Conservation (phyloP, 2,888 invertebrate species). For the Linnaemya vulpina region DNA sequence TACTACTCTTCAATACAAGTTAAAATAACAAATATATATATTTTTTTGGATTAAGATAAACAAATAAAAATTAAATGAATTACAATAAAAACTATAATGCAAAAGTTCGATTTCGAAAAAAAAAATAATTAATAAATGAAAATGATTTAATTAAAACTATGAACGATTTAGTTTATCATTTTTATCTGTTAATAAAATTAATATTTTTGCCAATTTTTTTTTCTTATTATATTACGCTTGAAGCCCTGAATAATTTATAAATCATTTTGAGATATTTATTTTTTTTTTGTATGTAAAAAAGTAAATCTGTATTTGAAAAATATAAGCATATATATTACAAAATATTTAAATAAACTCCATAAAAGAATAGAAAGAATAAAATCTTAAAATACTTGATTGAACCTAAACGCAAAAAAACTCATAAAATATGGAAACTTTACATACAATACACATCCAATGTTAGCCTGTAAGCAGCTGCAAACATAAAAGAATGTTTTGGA, state of each 20-base stretch:
- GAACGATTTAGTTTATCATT: slow-evolving; percentile 54
- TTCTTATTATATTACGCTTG: slow-evolving; percentile 49
- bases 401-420: slow-evolving; percentile 52
- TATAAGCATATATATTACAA: slow-evolving; percentile 30
- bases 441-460: slow-evolving; percentile 52
- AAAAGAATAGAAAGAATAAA: slow-evolving; percentile 39
- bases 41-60: slow-evolving; percentile 73
- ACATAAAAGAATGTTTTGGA: slow-evolving; percentile 67
- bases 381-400: slow-evolving; percentile 39
- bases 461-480: slow-evolving; percentile 72
- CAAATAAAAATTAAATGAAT: slow-evolving; percentile 57
- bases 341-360: slow-evolving; percentile 18
- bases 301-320: slow-evolving; percentile 32
- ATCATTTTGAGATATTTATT: slow-evolving; percentile 46
- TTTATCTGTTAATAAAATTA: slow-evolving; percentile 32
- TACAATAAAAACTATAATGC: slow-evolving; percentile 56
- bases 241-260: slow-evolving; percentile 54
- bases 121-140: slow-evolving; percentile 54
- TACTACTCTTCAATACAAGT: slow-evolving; percentile 62
- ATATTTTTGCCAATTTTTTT: slow-evolving; percentile 44
- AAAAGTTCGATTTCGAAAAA: slow-evolving; percentile 47
- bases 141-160: slow-evolving; percentile 46
- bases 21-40: slow-evolving; percentile 46
- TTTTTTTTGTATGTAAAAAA: slow-evolving; percentile 55
- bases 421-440: slow-evolving; percentile 62